Conservation (phyloP, 2,797 vertebrate genomes). For the Sebastes taczanowskii region DNA sequence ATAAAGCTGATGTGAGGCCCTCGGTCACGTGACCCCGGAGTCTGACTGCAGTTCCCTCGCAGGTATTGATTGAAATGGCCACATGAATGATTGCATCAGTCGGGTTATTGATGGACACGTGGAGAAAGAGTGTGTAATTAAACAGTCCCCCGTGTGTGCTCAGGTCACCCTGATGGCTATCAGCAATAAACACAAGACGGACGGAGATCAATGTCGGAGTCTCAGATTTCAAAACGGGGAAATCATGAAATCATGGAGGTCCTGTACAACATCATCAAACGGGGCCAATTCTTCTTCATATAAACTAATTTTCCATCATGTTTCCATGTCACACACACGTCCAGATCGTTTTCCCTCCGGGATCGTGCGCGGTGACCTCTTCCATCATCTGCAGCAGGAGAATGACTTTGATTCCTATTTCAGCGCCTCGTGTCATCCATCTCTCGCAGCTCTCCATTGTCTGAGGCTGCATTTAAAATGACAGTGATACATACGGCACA, state of each 20-base stretch:
- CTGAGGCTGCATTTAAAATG: constrained; percentile 62
- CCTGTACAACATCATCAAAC: neutral
- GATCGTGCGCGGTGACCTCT: constrained; percentile 43
- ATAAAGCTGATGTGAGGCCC: constrained; percentile 28
- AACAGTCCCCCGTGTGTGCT: constrained; percentile 71
- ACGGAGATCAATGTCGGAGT: constrained; percentile 60
- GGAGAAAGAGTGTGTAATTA: constrained; percentile 70
- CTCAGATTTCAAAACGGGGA: constrained; percentile 61
- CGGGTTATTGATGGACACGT: constrained; percentile 66
- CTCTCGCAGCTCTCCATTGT: constrained; percentile 68
- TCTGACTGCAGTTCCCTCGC: constrained; percentile 30
- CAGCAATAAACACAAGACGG: constrained; percentile 65
- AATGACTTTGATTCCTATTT: constrained; percentile 73
- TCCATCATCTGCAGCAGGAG: constrained; percentile 67
- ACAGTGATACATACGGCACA: constrained; percentile 72
- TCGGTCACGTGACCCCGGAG: constrained; percentile 8
- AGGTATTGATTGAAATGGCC: constrained; percentile 69
- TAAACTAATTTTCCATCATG: constrained; percentile 48
- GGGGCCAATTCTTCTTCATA: constrained; percentile 16
- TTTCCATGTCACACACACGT: constrained; percentile 47
- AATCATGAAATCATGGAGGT: constrained; percentile 5
- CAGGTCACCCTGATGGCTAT: constrained; percentile 64
- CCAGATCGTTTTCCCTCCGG: constrained; percentile 29
- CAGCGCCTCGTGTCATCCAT: constrained; percentile 67
- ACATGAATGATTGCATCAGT: constrained; percentile 71